phyloP scores from a whole-genome alignment of 1,140 invertebrate species.

The Vanessa tameamea region DNA sequence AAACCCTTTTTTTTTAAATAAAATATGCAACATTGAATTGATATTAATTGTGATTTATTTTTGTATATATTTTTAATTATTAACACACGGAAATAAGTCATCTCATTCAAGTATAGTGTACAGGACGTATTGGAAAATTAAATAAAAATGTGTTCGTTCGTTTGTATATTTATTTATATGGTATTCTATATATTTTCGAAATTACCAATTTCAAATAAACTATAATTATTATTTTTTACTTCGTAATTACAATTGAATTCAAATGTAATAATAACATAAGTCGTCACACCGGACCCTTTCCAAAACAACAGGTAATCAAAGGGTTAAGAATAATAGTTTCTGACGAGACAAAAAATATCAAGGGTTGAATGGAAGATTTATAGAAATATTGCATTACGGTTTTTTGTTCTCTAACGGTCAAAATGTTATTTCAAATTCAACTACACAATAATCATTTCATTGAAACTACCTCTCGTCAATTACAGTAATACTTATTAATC shows the following conservation, averaged over 20 bases:
- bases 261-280: constrained; percentile 39
- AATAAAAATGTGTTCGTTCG: too few relatives aligned
- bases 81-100: too few relatives aligned
- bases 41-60: constrained; percentile 6
- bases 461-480: too few relatives aligned
- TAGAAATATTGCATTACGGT: constrained; percentile 55
- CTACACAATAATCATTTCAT: too few relatives aligned
- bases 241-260: constrained; percentile 2
- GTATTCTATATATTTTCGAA: too few relatives aligned
- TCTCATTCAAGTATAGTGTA: too few relatives aligned
- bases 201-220: background rate
- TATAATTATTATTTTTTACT: too few relatives aligned
- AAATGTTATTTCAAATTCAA: constrained; percentile 6
- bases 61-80: constrained; percentile 1
- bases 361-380: constrained; percentile 61
- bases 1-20: constrained; percentile 17
- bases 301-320: constrained; percentile 67
- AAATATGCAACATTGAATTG: constrained; percentile 3
- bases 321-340: constrained; percentile 61
- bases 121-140: too few relatives aligned
- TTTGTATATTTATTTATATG: too few relatives aligned
- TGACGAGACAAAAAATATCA: constrained; percentile 52
- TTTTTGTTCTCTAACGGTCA: constrained; percentile 58
- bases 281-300: constrained; percentile 62
- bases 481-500: too few relatives aligned